Conservation (phyloP, 2,113 vertebrate genomes). For the Odocoileus hemionus region DNA sequence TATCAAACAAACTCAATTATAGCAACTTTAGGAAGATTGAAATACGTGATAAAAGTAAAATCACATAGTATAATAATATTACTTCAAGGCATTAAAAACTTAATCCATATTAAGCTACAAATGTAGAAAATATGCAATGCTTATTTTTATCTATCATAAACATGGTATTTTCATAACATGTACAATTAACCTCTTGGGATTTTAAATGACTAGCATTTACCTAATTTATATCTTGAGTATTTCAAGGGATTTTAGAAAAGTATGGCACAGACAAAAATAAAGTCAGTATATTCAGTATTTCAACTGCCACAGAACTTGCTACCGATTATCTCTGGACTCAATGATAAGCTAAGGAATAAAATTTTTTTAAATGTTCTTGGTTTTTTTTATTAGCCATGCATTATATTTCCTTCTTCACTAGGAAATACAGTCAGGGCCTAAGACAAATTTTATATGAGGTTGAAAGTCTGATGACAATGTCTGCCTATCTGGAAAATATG, state of each 20-base stretch:
- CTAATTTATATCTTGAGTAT: constrained; percentile 38
- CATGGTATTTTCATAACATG: constrained; percentile 37
- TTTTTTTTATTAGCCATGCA: constrained; percentile 30
- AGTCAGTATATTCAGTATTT: constrained; percentile 50
- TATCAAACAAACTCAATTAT: constrained; percentile 63
- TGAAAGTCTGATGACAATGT: constrained; percentile 10
- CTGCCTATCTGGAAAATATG: constrained; percentile 6
- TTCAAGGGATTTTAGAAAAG: constrained; percentile 38
- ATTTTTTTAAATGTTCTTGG: constrained; percentile 13
- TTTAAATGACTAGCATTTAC: constrained; percentile 52
- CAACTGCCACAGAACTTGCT: constrained; percentile 1
- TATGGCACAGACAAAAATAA: constrained; percentile 35
- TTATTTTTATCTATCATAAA: constrained; percentile 49
- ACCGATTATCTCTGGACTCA: constrained; percentile 50
- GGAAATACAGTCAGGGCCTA: not conserved
- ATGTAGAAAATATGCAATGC: constrained; percentile 24
- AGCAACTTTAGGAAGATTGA: constrained; percentile 62
- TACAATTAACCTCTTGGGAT: constrained; percentile 47
- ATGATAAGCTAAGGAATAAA: constrained; percentile 42
- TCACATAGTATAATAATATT: constrained; percentile 56
- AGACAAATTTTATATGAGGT: not conserved
- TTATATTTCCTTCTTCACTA: constrained; percentile 23
- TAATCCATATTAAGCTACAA: constrained; percentile 62
- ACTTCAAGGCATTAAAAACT: constrained; percentile 54
- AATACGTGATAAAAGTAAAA: constrained; percentile 68